A percentile compares a stretch with the other conserved stretches of the same genome.
phyloP scores from a whole-genome alignment of 1,140 invertebrate species.

The Zaprionus lachaisei region DNA sequence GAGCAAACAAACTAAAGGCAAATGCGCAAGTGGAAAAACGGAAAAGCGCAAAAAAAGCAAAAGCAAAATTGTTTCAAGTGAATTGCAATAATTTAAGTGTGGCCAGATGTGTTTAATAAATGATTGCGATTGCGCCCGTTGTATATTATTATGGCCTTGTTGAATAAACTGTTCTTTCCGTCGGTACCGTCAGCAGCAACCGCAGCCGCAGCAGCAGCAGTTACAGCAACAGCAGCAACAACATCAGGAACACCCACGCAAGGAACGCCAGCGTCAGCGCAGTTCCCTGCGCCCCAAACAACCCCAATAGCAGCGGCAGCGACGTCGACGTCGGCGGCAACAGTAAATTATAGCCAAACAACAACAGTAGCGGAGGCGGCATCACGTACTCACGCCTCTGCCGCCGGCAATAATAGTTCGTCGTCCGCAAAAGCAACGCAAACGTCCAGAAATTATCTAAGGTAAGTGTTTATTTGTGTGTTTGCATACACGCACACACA shows the following conservation, averaged over 20 bases:
- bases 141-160: conserved; percentile 83
- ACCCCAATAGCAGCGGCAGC: conserved; percentile 28
- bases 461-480: conserved; percentile 69
- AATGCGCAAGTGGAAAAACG: conserved; percentile 48
- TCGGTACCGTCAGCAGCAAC: conserved; percentile 66
- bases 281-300: conserved; percentile 34
- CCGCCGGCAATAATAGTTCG: conserved; percentile 69
- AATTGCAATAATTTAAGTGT: conserved; percentile 56
- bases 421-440: conserved; percentile 77
- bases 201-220: conserved; percentile 45
- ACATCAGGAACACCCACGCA: conserved; percentile 52
- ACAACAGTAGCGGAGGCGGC: conserved; percentile 66
- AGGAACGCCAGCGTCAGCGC: conserved; percentile 30
- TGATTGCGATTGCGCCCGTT: conserved; percentile 73
- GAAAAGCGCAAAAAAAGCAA: conserved; percentile 43
- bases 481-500: conserved; percentile 5
- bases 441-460: conserved; percentile 84
- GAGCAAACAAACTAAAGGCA: conserved; percentile 39
- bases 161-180: conserved; percentile 84
- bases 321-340: conserved; percentile 28
- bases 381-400: conserved; percentile 71
- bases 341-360: conserved; percentile 59
- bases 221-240: conserved; percentile 49
- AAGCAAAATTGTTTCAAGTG: conserved; percentile 52
- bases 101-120: conserved; percentile 81